Evolutionary conservation across 2,113 vertebrate genomes (phyloP).

Genomic region (Gymnorhina tibicen): DNA sequence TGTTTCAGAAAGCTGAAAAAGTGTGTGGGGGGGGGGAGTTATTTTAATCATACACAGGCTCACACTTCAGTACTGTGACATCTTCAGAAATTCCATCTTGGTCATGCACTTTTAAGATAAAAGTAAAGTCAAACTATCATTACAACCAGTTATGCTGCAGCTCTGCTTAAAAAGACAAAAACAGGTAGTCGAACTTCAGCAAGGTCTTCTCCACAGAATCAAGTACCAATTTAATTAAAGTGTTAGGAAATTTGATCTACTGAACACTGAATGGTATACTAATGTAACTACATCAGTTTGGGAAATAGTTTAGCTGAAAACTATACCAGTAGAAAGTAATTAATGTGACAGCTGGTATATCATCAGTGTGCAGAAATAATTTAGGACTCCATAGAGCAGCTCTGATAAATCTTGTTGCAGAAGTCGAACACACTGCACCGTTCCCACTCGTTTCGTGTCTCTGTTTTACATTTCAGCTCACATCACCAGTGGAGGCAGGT

Average conservation of each 20-base stretch:
- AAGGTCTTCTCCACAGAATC: neutral
- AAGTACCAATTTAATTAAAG: neutral
- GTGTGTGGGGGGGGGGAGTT: neutral
- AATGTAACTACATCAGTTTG: neutral
- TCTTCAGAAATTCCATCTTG: neutral
- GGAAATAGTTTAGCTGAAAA: neutral
- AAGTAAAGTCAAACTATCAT: neutral
- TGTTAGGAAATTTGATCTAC: neutral
- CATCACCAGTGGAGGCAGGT: neutral
- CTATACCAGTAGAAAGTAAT: neutral
- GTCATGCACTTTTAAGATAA: neutral
- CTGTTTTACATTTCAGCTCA: neutral
- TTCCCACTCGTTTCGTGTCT: neutral
- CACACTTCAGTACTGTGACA: neutral
- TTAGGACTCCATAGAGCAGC: neutral
- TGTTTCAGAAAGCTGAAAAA: conserved; percentile 88
- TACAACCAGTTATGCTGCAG: neutral
- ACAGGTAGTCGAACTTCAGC: neutral
- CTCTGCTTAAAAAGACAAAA: neutral
- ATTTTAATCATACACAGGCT: neutral
- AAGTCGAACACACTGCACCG: neutral
- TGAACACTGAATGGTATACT: neutral
- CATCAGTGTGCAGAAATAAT: neutral
- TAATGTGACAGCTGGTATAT: neutral
- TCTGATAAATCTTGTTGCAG: neutral